These are phyloP conservation scores for Mesochorus sp. DNA, from an alignment of 2,888 invertebrate species.

Conservation along the genomic window DNA sequence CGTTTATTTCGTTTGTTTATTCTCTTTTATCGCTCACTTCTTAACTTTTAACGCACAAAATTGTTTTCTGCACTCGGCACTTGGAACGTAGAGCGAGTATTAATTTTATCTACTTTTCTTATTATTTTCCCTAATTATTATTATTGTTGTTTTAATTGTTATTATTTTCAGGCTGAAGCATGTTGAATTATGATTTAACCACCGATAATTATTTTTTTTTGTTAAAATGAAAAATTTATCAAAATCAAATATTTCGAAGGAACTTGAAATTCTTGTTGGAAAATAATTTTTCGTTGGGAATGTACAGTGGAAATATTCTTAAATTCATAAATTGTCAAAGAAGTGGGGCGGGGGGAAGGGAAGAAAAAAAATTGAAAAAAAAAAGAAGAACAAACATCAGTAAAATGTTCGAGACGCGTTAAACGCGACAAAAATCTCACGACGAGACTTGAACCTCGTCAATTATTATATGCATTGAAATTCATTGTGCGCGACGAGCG, in stretches of 20 bases:
- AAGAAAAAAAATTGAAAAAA: not conserved
- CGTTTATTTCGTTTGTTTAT: constrained; percentile 29
- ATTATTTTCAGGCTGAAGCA: constrained; percentile 34
- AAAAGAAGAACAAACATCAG: not conserved
- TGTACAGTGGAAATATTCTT: no score
- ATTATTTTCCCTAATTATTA: not conserved
- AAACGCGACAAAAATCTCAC: constrained; percentile 18
- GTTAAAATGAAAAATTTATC: not conserved
- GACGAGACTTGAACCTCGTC: not conserved
- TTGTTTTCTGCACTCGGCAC: constrained; percentile 55
- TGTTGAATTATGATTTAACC: constrained; percentile 42
- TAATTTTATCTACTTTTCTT: not conserved
- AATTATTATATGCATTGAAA: constrained; percentile 41
- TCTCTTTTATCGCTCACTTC: not conserved
- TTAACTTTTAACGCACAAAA: constrained; percentile 42
- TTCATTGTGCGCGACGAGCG: constrained; percentile 31
- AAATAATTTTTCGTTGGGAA: no score
- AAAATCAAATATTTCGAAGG: not conserved
- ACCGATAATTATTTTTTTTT: constrained; percentile 14
- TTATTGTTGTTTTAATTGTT: not conserved
- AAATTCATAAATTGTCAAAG: no score
- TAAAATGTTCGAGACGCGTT: not conserved
- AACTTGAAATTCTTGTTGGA: not conserved
- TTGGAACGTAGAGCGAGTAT: constrained; percentile 21
- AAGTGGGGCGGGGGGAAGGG: not conserved